phyloP scores from a whole-genome alignment of 2,113 vertebrate species.

The Neotoma lepida region DNA sequence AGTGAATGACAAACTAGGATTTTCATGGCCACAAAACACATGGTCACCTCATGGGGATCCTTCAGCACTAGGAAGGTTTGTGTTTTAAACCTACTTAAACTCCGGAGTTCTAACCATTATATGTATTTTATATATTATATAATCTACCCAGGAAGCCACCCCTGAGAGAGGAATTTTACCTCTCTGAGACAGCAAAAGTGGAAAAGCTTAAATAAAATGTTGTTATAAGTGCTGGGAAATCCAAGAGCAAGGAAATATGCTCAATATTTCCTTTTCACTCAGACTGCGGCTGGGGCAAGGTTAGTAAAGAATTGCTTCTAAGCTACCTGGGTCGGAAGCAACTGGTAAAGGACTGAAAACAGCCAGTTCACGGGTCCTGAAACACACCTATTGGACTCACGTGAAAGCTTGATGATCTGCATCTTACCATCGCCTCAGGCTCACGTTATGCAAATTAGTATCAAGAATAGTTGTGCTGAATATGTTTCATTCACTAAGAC shows the following conservation, averaged over 20 bases:
- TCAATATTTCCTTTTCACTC: neutral
- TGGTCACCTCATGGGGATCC: neutral
- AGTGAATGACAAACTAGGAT: neutral
- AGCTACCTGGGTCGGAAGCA: neutral
- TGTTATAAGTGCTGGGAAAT: neutral
- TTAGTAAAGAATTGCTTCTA: neutral
- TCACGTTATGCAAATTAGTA: neutral
- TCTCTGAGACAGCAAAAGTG: neutral
- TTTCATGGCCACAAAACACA: neutral
- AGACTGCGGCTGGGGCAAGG: neutral
- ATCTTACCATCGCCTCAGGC: neutral
- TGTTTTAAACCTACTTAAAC: neutral
- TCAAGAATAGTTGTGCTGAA: neutral
- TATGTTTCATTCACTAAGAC: neutral
- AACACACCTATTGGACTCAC: neutral
- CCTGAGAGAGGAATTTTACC: slow-evolving; percentile 9
- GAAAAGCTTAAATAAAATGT: slow-evolving; percentile 10
- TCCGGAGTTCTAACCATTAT: neutral
- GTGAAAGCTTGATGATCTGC: neutral
- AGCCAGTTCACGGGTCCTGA: neutral
- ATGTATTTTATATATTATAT: neutral
- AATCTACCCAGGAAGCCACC: neutral
- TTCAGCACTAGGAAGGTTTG: neutral
- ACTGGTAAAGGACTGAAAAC: neutral
- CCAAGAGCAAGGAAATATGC: neutral